Percentiles rank a stretch among this genome's conserved stretches.
These are phyloP conservation scores for Coelogynopora nodosa DNA, from an alignment of 2,888 invertebrate genomes.

Conservation along the genomic window DNA sequence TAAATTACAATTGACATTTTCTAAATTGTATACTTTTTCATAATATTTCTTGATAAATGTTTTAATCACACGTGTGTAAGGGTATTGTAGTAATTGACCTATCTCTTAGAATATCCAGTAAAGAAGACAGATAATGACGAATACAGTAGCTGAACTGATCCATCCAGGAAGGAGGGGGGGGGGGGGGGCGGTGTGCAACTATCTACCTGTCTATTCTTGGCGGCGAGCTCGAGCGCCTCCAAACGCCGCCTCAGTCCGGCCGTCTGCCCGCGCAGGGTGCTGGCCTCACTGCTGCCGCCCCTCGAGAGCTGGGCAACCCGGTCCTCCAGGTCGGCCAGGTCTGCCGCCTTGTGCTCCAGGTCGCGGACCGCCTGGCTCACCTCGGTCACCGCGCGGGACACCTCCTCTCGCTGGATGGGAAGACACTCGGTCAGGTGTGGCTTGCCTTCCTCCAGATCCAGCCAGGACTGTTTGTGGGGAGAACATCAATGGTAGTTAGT, in stretches of 20 bases:
- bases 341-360: conserved; percentile 21
- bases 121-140: no score
- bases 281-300: not conserved
- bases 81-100: no score
- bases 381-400: conserved; percentile 65
- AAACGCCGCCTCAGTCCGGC: conserved; percentile 5
- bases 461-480: conserved; percentile 69
- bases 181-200: no score
- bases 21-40: no score
- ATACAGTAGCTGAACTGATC: no score
- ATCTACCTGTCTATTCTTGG: not conserved
- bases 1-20: no score
- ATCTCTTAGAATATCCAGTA: no score
- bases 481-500: conserved; percentile 78
- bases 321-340: not conserved
- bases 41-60: no score
- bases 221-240: not conserved
- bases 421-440: conserved; percentile 48
- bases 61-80: no score
- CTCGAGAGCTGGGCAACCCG: not conserved
- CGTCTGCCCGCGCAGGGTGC: not conserved
- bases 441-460: conserved; percentile 79
- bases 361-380: conserved; percentile 30
- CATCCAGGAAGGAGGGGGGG: no score
- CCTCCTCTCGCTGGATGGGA: conserved; percentile 66